Conservation (phyloP, 1,140 invertebrate species). For the Zaprionus tsacasi region DNA sequence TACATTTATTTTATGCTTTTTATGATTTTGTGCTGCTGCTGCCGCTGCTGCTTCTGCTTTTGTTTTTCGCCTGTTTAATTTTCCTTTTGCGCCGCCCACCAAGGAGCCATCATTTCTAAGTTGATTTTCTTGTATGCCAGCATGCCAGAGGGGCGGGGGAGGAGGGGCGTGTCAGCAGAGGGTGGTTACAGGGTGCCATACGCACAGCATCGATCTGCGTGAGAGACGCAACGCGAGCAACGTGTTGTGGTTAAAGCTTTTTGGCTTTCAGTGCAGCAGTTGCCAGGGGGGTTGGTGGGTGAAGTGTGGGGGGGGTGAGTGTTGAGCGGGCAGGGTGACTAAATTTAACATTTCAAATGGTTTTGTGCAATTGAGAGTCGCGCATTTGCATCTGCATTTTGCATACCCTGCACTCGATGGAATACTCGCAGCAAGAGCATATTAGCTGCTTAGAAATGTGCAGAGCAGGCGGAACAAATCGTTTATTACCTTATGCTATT, state of each 20-base stretch:
- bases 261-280: constrained; percentile 6
- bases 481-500: too few species aligned
- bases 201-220: neutral
- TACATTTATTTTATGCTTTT: constrained; percentile 82
- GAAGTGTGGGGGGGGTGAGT: neutral
- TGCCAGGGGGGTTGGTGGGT: too few species aligned
- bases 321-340: neutral
- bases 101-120: constrained; percentile 80
- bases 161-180: neutral
- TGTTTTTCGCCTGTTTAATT: constrained; percentile 65
- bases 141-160: neutral
- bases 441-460: neutral
- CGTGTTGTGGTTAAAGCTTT: constrained; percentile 5
- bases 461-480: neutral
- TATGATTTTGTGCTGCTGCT: constrained; percentile 75
- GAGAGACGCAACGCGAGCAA: neutral
- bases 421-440: neutral
- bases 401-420: neutral
- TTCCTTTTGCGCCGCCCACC: constrained; percentile 58
- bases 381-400: constrained; percentile 28
- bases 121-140: constrained; percentile 74
- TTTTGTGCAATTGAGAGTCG: constrained; percentile 19
- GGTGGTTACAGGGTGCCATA: neutral
- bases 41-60: constrained; percentile 56
- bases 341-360: constrained; percentile 43